A percentile compares a stretch with the other conserved stretches of the same genome.
Conservation (phyloP, 2,797 vertebrate genomes). For the Pelobates cultripes region DNA sequence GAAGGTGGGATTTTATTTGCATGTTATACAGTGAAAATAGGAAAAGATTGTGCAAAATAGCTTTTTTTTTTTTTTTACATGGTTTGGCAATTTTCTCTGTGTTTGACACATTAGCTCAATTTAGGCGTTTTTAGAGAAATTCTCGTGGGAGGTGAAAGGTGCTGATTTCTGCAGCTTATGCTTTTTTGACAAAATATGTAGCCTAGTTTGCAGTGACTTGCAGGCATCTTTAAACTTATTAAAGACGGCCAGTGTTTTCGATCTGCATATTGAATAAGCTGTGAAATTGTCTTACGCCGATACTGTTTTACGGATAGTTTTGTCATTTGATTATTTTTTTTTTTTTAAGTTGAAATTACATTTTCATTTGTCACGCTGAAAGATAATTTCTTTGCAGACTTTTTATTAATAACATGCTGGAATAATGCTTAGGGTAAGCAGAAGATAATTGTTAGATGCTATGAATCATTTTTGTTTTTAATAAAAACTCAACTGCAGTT, state of each 20-base stretch:
- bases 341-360: not conserved
- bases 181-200: not conserved
- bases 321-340: not conserved
- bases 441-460: conserved; percentile 5
- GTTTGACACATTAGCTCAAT: no score
- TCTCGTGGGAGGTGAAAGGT: no score
- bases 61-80: no score
- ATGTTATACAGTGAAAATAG: no score
- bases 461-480: conserved; percentile 11
- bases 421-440: conserved; percentile 1
- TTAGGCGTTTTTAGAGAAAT: no score
- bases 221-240: not conserved
- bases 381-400: conserved; percentile 5
- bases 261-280: not conserved
- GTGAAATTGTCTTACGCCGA: not conserved
- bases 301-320: not conserved
- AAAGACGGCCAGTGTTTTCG: not conserved
- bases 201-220: not conserved
- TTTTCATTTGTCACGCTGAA: conserved; percentile 1
- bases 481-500: not conserved
- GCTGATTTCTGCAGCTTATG: no score
- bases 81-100: no score
- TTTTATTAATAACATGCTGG: conserved; percentile 9
- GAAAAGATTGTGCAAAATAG: no score
- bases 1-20: no score